These are phyloP conservation scores for Drosophila putrida DNA, from an alignment of 2,888 invertebrate genomes.

Conservation along the genomic window DNA sequence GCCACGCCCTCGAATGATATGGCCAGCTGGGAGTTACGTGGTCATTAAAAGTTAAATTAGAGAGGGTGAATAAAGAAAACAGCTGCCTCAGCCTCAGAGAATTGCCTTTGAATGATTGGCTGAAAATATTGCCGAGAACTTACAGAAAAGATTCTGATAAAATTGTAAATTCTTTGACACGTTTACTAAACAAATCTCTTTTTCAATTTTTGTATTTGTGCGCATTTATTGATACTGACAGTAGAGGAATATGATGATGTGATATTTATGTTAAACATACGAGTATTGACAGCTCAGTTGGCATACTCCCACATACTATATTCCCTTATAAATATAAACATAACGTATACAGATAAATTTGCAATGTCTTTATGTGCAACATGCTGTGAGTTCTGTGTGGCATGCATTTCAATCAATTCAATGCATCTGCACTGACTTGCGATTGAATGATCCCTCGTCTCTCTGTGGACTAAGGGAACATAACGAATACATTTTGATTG, in stretches of 20 bases:
- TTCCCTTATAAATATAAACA: neutral
- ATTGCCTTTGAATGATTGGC: conserved; percentile 23
- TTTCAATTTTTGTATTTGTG: conserved; percentile 1
- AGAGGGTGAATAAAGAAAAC: neutral
- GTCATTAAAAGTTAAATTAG: conserved; percentile 28
- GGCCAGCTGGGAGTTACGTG: conserved; percentile 18
- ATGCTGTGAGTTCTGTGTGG: conserved; percentile 11
- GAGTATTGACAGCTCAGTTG: conserved; percentile 26
- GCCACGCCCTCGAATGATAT: neutral
- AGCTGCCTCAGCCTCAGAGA: conserved; percentile 8
- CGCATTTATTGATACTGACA: conserved; percentile 36
- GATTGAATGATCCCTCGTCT: neutral
- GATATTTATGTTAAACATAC: conserved; percentile 27
- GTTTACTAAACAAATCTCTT: conserved; percentile 25
- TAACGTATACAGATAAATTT: neutral
- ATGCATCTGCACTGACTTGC: conserved; percentile 8
- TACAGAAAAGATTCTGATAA: neutral
- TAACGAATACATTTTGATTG: conserved; percentile 31
- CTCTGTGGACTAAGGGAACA: neutral
- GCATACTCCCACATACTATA: neutral
- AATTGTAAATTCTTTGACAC: conserved; percentile 12
- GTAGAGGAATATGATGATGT: conserved; percentile 20
- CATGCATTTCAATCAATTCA: conserved; percentile 25
- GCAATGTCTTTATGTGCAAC: conserved; percentile 8
- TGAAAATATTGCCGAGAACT: conserved; percentile 9